Evolutionary conservation across 2,888 invertebrate genomes (phyloP).

Genomic region (Lucinisca nassula): DNA sequence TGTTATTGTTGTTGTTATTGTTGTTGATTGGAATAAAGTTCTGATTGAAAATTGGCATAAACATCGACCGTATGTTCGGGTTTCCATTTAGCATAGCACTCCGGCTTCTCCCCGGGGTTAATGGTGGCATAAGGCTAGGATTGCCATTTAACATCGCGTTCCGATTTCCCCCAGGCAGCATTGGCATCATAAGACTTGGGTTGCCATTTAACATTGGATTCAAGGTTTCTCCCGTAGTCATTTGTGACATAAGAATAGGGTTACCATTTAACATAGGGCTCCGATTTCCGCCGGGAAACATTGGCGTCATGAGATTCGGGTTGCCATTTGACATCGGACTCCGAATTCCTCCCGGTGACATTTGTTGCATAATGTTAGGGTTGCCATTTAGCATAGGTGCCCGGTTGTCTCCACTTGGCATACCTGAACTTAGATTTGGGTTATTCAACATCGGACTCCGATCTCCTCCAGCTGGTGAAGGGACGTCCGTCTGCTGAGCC

Average conservation of each 20-base stretch:
- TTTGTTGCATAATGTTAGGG: background rate
- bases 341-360: background rate
- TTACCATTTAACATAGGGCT: background rate
- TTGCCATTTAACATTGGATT: background rate
- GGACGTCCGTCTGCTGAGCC: background rate
- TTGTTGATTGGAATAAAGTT: background rate
- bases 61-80: background rate
- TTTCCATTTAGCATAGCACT: background rate
- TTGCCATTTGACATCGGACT: background rate
- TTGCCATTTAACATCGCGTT: background rate
- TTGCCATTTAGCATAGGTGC: background rate
- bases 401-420: background rate
- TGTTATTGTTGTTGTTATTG: background rate
- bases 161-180: background rate
- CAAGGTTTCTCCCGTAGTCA: too few relatives aligned
- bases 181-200: background rate
- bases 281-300: background rate
- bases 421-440: background rate
- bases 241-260: background rate
- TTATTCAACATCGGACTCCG: conserved; percentile 16
- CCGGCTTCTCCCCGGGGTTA: background rate
- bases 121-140: too few relatives aligned
- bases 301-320: background rate
- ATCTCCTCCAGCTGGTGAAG: background rate
- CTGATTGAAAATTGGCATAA: background rate